These are phyloP conservation scores for Carollia perspicillata DNA, from an alignment of 2,113 vertebrate species.

Conservation along the genomic window DNA sequence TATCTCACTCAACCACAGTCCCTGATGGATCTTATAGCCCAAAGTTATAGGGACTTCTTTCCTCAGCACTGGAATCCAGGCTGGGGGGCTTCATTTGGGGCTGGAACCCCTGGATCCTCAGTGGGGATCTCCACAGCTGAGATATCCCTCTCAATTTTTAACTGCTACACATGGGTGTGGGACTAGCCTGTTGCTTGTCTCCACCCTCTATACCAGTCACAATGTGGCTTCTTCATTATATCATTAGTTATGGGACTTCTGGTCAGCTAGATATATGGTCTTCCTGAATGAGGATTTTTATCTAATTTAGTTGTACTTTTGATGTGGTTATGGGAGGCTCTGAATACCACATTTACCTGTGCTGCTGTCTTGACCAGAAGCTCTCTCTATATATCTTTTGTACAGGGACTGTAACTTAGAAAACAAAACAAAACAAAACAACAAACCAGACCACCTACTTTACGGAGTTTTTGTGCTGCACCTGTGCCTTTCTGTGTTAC, in stretches of 20 bases:
- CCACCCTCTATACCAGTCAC: background rate
- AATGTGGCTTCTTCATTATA: background rate
- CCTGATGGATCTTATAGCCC: background rate
- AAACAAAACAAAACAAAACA: background rate
- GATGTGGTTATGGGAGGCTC: background rate
- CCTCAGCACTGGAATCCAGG: background rate
- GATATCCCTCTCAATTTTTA: background rate
- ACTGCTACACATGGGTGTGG: background rate
- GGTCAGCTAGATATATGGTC: background rate
- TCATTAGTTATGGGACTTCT: background rate
- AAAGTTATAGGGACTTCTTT: background rate
- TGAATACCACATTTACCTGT: background rate
- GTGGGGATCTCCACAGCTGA: background rate
- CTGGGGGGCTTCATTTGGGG: background rate
- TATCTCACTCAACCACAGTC: background rate
- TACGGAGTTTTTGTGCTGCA: background rate
- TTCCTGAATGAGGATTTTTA: background rate
- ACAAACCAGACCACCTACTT: background rate
- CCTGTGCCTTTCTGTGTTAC: background rate
- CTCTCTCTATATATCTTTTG: background rate
- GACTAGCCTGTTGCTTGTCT: background rate
- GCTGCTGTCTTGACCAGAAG: background rate
- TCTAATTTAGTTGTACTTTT: background rate
- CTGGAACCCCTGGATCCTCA: background rate
- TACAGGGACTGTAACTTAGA: background rate